Evolutionary conservation across 2,797 vertebrate species (phyloP), one percentile per base, ranked within the genome.

Genomic region (Chaetodon trifasciatus): DNA sequence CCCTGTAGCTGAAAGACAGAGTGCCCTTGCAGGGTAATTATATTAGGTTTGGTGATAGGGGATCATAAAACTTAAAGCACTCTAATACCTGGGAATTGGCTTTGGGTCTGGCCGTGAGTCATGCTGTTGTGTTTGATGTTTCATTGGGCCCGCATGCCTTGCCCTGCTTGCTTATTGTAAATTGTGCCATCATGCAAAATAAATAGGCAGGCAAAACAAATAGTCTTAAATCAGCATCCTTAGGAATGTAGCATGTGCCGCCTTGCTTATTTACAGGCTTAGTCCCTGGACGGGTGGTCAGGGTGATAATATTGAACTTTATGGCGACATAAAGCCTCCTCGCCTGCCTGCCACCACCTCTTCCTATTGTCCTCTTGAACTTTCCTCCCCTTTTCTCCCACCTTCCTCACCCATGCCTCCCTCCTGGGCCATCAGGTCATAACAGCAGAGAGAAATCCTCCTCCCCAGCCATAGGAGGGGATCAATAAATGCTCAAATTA

Each of bases 21-120:
- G 89, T 94, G 95, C 91, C 95, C 96, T 96, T 96, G 95, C 87
- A 63, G 90, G 89, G 91, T 96, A 95, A 96, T 96, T 96, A 96
- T 95, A 95, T 95, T 94, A 93, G 91, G 93, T 93, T 94, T 90
- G 90, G 92, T 85, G 91, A 94, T 94, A 91, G 86, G 84, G 88
- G 91, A 93, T 94, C 95, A 94, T 96, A 95, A 96, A 96, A 95
- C 94, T 93, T 93, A 93, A 93, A 95, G 91, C 90, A 94, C 94
- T 96, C 93, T 95, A 94, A 95, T 95, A 95, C 95, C 93, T 95
- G 89, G 92, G 89, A 95, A 96, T 95, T 94, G 94, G 93, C 93
- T 95, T 94, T 91, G 88, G 90, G 90, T 91, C 85, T 66, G 69
- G 86, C 83, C 55, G 86, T 94, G 93, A 88, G 88, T 95, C 92